Base-by-base conservation (phyloP, 2,113 vertebrate species). In the Euleptes europaea region DNA sequence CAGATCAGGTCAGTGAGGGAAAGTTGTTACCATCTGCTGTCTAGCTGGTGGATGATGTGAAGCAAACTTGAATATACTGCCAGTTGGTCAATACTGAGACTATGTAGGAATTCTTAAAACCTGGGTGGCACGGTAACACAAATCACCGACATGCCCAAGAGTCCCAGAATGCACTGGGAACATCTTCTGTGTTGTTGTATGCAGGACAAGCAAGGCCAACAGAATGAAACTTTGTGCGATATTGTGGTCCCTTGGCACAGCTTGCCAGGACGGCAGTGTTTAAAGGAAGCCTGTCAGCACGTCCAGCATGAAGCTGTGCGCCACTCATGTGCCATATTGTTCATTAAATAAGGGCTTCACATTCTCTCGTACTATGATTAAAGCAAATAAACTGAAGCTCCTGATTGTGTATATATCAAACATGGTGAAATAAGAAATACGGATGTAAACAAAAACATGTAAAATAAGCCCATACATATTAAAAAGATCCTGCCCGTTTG, bases 361-460 rank as follows among this genome's bases (percentile, higher is more conserved):
- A 57, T 40, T 79, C 69, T 54, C 86, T 66, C 57, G 44, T n/a
- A 87, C 66, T 35, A 3, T 87, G 76, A 87, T 87, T 87, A 87
- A 79, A 87, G 76, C 76, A 87, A 87, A 87, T 87, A 84, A 87
- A 84, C 81, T 60, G 42, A 73, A 74, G 38, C 77, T 66, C 69
- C 57, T 74, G 86, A 83, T 79, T 83, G 54, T 72, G 49, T 78
- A 79, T 87, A 73, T 73, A 80, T 79, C 63, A 49, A 84, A 51
- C 81, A 78, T 49, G 74, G 74, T 78, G 47, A 77, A 83, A 66
- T 49, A 87, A 49, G 42, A 82, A 73, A 78, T 78, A 78, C 28
- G 57, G 81, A 79, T 78, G 76, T 66, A 74, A 87, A 79, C 76
- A 78, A 71, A 83, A 84, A 76, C 54, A 84, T 47, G 67, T 79